Conservation (phyloP, 1,140 invertebrate species). For the Leptopilina boulardi region DNA sequence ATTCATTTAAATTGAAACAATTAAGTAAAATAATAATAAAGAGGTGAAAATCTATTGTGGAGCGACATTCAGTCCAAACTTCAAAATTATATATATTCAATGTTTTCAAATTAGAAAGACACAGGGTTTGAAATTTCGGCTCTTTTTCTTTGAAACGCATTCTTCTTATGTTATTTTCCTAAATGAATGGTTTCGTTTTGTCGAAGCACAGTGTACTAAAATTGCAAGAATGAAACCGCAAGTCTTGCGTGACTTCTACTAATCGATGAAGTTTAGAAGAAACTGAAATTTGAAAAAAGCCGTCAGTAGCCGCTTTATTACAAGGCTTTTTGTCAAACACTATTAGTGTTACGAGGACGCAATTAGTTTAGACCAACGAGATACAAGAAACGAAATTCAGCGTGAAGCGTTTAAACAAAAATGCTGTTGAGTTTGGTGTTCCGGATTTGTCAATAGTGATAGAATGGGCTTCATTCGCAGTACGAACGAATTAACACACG, state of each 20-base stretch:
- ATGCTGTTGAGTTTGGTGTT: constrained; percentile 41
- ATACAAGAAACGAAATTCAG: constrained; percentile 60
- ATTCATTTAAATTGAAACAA: too few relatives aligned
- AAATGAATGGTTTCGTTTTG: constrained; percentile 1
- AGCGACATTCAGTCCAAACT: too few relatives aligned
- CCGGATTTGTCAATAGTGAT: constrained; percentile 27
- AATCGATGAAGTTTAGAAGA: background rate
- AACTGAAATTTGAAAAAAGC: background rate
- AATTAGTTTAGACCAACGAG: constrained; percentile 49
- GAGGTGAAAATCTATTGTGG: too few relatives aligned
- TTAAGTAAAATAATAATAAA: too few relatives aligned
- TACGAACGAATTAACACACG: too few relatives aligned
- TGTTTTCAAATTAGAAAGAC: too few relatives aligned
- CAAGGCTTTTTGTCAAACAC: constrained; percentile 23
- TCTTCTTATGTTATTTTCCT: background rate
- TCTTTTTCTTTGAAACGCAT: background rate
- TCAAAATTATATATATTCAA: too few relatives aligned
- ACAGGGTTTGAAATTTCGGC: background rate
- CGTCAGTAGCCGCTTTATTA: background rate
- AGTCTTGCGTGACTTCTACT: constrained; percentile 13
- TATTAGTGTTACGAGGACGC: constrained; percentile 57
- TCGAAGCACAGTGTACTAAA: background rate
- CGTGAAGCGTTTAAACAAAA: constrained; percentile 61
- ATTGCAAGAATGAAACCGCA: background rate
- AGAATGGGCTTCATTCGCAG: constrained; percentile 27